These are phyloP conservation scores for Alces alces DNA, from an alignment of 2,113 vertebrate genomes.

Conservation along the genomic window DNA sequence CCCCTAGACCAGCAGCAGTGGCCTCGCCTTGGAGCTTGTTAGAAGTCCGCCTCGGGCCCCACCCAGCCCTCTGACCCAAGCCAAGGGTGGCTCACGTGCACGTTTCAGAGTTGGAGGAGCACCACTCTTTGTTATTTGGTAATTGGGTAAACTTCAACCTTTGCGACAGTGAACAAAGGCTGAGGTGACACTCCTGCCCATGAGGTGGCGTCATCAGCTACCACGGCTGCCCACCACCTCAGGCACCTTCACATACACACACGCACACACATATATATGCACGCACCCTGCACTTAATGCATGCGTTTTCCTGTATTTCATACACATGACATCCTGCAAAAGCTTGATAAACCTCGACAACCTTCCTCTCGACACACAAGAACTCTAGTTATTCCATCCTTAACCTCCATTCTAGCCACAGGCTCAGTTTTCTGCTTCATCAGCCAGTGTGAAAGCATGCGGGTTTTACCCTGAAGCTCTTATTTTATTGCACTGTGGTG, in stretches of 20 bases:
- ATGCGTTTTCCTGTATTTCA: fast-evolving
- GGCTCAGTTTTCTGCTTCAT: background rate
- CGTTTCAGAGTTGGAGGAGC: background rate
- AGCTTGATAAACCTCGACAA: background rate
- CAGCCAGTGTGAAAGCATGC: background rate
- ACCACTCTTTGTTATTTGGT: background rate
- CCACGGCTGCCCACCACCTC: fast-evolving
- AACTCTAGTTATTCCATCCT: background rate
- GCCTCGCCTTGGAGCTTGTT: background rate
- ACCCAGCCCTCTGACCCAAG: background rate
- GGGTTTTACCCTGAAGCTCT: background rate
- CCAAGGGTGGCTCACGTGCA: fast-evolving
- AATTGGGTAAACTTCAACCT: background rate
- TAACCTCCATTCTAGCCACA: background rate
- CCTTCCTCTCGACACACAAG: background rate
- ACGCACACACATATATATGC: fast-evolving
- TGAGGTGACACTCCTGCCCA: background rate
- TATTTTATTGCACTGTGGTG: background rate
- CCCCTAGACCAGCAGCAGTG: background rate
- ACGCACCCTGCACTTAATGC: fast-evolving
- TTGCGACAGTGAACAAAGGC: background rate
- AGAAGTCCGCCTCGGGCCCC: background rate
- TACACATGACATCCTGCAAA: background rate
- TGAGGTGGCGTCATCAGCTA: fast-evolving
- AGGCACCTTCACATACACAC: fast-evolving